Evolutionary conservation across 1,140 invertebrate genomes (phyloP).

Genomic region (Glossosoma conforme): DNA sequence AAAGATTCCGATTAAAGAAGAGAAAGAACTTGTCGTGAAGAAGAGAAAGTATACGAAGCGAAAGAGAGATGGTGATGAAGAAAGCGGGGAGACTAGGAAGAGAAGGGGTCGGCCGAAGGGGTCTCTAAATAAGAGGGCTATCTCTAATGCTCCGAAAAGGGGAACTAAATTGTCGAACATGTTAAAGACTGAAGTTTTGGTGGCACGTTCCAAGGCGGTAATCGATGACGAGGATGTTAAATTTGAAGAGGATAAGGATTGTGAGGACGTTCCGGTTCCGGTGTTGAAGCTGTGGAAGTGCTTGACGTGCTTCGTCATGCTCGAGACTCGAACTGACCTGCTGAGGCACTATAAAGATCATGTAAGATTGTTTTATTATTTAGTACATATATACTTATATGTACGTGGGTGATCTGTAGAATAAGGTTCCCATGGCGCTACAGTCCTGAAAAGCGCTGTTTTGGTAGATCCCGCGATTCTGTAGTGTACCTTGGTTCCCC

Average conservation of each 20-base stretch:
- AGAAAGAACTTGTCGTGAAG: constrained; percentile 12
- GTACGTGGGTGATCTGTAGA: neutral
- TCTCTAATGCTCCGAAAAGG: constrained; percentile 7
- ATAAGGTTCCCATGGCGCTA: neutral
- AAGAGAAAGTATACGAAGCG: constrained; percentile 25
- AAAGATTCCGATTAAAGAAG: constrained; percentile 17
- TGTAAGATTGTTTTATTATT: constrained; percentile 13
- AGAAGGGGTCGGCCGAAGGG: constrained; percentile 17
- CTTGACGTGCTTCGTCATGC: constrained; percentile 22
- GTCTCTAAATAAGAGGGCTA: constrained; percentile 20
- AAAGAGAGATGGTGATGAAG: constrained; percentile 12
- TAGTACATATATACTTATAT: neutral
- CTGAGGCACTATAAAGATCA: constrained; percentile 30
- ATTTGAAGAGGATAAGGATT: constrained; percentile 4
- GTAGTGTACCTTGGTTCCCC: no score
- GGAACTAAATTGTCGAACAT: constrained; percentile 6
- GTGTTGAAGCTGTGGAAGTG: constrained; percentile 25
- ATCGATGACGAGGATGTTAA: constrained; percentile 7
- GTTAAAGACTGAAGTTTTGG: neutral
- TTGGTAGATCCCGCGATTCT: neutral
- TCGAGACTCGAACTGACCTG: constrained; percentile 23
- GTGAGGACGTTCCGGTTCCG: constrained; percentile 10
- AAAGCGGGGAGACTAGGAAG: neutral
- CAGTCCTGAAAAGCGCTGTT: neutral
- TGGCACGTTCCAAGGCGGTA: neutral